Evolutionary conservation across 1,140 invertebrate genomes (phyloP), one percentile per base, ranked within the genome.

Genomic region (Ceratosolen solmsi): DNA sequence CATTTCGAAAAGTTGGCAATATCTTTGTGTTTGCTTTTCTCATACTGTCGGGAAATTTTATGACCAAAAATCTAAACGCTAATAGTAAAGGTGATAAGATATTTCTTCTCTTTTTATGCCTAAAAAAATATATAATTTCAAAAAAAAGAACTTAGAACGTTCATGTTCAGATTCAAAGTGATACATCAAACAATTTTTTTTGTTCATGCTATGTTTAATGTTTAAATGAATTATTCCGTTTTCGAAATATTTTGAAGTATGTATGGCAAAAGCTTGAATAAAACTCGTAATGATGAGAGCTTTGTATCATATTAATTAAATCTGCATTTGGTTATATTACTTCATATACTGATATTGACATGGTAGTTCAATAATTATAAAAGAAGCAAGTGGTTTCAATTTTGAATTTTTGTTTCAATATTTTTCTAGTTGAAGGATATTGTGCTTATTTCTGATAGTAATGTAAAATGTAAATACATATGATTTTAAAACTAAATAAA

Each of bases 51-150:
- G 30, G 3, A 22, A 58, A 17, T 9, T 2, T 80, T n/a, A 36
- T 1, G 11, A 36, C 25, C 2, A 13, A 51, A 80, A 74, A 80
- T 80, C 9, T 80, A 68, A 74, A 65, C 30, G 71, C 79, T 71
- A 80, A 80, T 74, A 80, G 58, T 56, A 74, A 68, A 75, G 15
- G 22, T 20, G 15, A 17, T 60, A 68, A 20, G 30, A 30, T 8
- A 33, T 63, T 72, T 22, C 17, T 72, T 60, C 41, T 58, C 25
- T 11, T n/a, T 33, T 60, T 51, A 15, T 5, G 41, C 71, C 27
- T 46, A 71, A 76, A 70, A 56, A 76, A 56, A 25, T 54, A n/a
- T 81, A 13, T 70, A n/a, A 36, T 75, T 70, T 70, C 4, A n/a
- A 46, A 5, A n/a, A 46, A 5, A 22, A 60, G 51, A 5, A 2